Evolutionary conservation across 2,888 invertebrate genomes (phyloP), one percentile per base, ranked within the genome.

Genomic region (Peribatodes rhomboidaria): DNA sequence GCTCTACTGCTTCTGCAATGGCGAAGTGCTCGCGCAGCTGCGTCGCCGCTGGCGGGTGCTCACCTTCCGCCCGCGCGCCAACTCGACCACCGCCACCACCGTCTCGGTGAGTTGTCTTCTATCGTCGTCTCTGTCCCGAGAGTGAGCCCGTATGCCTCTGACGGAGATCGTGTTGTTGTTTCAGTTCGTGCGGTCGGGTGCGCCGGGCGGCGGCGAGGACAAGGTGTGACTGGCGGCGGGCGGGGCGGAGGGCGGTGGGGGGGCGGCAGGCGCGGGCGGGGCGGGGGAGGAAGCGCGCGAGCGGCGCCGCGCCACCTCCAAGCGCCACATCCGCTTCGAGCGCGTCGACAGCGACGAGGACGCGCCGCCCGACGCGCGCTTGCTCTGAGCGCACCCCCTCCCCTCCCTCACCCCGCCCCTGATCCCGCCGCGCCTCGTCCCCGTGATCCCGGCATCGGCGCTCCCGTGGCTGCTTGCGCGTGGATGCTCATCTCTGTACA

Each of bases 1-100:
- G 69, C 95, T 98, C 55, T 98, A 98, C 92, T 98, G 98, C 87
- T 98, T 98, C 94, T 98, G 97, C 94, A 98, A 98, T 85, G 98
- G 98, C 72, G 98, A 98, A 95, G 98, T 98, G 89, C 95, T 97
- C 78, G 96, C 97, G 69, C 97, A 97, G 89, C 95, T 97, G 82
- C 96, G 97, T 79, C 94, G 97, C 67, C 96, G 96, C 86, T 97
- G 97, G 97, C 95, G 96, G 86, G 97, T 96, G 95, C 95, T 96
- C 53, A 96, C 95, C 78, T 96, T 97, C 85, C 94, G 97, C 56
- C 96, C 97, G 65, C 94, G 97, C 68, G 96, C 97, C 70, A 97
- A 97, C 89, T 97, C 97, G 71, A 96, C 97, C 86, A 97, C 97
- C 70, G 97, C 96, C 55, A 97, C 97, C 76, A 97, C 97, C 81